A percentile compares a stretch with the other conserved stretches of the same genome.
Conservation (phyloP, 2,113 vertebrate genomes). For the Trinectes maculatus region DNA sequence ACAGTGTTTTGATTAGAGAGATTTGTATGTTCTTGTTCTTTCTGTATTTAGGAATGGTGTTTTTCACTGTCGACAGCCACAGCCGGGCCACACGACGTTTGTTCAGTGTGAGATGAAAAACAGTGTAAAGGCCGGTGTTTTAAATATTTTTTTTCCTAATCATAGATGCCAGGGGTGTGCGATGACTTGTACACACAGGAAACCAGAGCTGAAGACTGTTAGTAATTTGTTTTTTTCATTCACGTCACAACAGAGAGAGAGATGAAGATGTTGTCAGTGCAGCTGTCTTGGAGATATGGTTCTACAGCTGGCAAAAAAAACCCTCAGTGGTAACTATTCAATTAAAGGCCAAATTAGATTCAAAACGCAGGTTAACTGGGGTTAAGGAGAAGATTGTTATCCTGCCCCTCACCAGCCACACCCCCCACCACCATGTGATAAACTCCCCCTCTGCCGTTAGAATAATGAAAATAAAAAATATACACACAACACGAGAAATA, state of each 20-base stretch:
- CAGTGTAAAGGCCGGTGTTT: constrained; percentile 33
- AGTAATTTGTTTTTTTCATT: constrained; percentile 2
- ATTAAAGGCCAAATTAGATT: constrained; percentile 53
- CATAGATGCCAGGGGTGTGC: constrained; percentile 20
- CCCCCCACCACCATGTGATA: constrained; percentile 15
- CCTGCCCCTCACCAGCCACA: not conserved
- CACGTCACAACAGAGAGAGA: constrained; percentile 14
- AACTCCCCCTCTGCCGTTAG: constrained; percentile 51
- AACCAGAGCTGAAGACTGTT: not conserved
- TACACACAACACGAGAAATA: constrained; percentile 46
- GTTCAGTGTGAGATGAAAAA: constrained; percentile 32
- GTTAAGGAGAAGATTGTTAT: constrained; percentile 58
- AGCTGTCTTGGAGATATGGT: too few relatives aligned
- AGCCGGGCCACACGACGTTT: constrained; percentile 20
- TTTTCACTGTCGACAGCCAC: constrained; percentile 51
- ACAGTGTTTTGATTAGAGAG: too few relatives aligned
- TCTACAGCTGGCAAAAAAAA: too few relatives aligned
- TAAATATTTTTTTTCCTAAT: constrained; percentile 37
- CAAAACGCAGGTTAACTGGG: constrained; percentile 56
- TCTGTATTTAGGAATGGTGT: constrained; percentile 51
- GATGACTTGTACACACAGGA: not conserved
- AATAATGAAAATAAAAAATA: constrained; percentile 60
- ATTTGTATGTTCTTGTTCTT: too few relatives aligned
- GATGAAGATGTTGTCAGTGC: too few relatives aligned
- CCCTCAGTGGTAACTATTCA: constrained; percentile 16